Conservation (phyloP, 1,140 invertebrate species). For the Zaprionus vittiger region DNA sequence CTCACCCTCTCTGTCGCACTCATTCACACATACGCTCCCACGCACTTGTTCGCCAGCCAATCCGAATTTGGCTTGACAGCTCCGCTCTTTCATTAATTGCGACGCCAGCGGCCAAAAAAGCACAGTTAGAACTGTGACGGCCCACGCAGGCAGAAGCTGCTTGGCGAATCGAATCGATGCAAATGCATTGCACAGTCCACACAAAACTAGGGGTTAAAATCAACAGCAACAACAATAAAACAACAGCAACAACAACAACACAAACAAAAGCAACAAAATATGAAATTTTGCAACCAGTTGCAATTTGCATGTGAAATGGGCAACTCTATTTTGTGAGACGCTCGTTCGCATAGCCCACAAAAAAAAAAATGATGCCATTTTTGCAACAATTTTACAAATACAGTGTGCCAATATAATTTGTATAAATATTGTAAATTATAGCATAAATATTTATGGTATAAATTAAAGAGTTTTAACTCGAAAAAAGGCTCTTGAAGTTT, state of each 20-base stretch:
- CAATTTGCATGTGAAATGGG: too few species aligned
- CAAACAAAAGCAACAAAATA: too few species aligned
- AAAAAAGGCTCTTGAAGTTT: too few species aligned
- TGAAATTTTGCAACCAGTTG: too few species aligned
- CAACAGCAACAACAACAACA: not conserved
- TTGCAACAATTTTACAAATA: too few species aligned
- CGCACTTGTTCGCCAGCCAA: slow-evolving; percentile 2
- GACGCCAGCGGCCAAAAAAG: slow-evolving; percentile 1
- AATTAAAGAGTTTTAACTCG: too few species aligned
- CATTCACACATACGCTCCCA: slow-evolving; percentile 10
- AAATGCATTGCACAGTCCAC: not conserved
- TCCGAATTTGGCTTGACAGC: slow-evolving; percentile 15
- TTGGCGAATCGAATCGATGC: not conserved
- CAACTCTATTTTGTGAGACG: too few species aligned
- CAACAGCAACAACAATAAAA: not conserved
- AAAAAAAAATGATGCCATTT: too few species aligned
- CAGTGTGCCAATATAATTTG: too few species aligned
- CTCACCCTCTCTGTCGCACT: not conserved
- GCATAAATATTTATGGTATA: too few species aligned
- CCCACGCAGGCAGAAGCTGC: not conserved
- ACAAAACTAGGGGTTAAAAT: not conserved
- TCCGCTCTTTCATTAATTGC: slow-evolving; percentile 20
- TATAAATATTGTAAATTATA: too few species aligned
- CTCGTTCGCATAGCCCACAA: too few species aligned
- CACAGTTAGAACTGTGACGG: not conserved